Evolutionary conservation across 2,888 invertebrate species (phyloP).

Genomic region (Drosophila phalerata): DNA sequence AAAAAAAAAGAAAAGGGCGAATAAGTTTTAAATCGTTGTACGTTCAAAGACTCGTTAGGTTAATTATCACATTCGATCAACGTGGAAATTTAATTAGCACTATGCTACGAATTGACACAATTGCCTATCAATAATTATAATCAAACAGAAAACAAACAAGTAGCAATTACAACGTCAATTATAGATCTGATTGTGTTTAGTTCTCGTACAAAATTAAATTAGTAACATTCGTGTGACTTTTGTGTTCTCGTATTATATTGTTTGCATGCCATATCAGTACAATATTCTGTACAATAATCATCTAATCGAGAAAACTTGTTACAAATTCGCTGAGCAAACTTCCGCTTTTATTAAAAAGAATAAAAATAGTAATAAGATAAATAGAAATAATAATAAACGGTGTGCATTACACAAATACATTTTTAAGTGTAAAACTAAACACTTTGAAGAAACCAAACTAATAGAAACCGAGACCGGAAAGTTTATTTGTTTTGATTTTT

Average conservation of each 20-base stretch:
- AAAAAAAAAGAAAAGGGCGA: conserved; percentile 11
- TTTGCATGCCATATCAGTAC: conserved; percentile 32
- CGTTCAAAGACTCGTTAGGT: conserved; percentile 4
- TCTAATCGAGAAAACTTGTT: conserved; percentile 44
- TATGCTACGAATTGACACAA: conserved; percentile 18
- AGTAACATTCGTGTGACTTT: conserved; percentile 26
- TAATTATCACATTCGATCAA: conserved; percentile 21
- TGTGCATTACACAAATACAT: conserved; percentile 1
- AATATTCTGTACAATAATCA: conserved; percentile 23
- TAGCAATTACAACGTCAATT: conserved; percentile 46
- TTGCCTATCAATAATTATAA: conserved; percentile 28
- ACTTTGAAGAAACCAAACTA: not conserved
- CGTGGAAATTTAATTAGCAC: conserved; percentile 16
- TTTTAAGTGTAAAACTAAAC: conserved; percentile 4
- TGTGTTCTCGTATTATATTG: conserved; percentile 9
- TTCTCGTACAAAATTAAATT: conserved; percentile 12
- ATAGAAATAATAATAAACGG: conserved; percentile 15
- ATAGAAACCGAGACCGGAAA: conserved; percentile 4
- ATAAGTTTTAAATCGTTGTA: not conserved
- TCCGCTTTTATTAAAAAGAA: conserved; percentile 26
- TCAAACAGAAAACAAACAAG: conserved; percentile 20
- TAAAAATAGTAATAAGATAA: conserved; percentile 3
- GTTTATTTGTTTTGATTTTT: conserved; percentile 13
- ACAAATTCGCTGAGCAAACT: conserved; percentile 32
- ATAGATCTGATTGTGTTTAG: conserved; percentile 22